Base-by-base conservation (phyloP, 2,888 invertebrate species). In the Caradrina clavipalpis region DNA sequence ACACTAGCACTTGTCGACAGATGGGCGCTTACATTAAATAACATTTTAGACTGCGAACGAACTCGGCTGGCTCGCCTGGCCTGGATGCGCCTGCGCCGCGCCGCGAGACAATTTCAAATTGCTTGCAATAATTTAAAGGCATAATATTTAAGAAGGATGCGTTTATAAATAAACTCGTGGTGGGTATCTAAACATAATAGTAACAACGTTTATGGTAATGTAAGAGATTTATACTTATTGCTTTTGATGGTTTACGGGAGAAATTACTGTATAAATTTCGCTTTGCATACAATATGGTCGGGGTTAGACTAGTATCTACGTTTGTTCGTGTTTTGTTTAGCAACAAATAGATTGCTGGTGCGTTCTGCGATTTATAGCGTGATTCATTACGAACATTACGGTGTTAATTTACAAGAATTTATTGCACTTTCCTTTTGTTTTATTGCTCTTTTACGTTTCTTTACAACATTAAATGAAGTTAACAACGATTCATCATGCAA, bases 31-130 rank as follows among this genome's bases (percentile, higher is more conserved):
- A 75, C 64, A 73, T 84, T 87, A 88, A 88, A 88, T 88, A 88
- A 85, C 67, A 54, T 76, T 84, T 85, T 79, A 86, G 87, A 82
- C 73, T 61, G 62, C 53, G 53, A 78, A 71, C 71, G 69, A 69
- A 76, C 69, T 75, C 68, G 73, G 77, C 53, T 60, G 61, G 21
- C 65, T 81, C 67, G 75, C 70, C 56, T 61, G 69, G 75, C 59
- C 55, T 63, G 64, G 47, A 66, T 55, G 67, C 55, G 80, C 87
- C 76, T 78, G 82, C 84, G 85, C 85, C 77, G 78, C 86, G 91
- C 92, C 92, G 87, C 91, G 87, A 92, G 92, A 92, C 92, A 92
- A 91, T 89, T 92, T 91, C 89, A 92, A 93, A 92, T 92, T 91
- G 90, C 92, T 76, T 81, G 88, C 89, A 87, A 93, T 93, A 93